Evolutionary conservation across 2,113 vertebrate species (phyloP).

Genomic region (Alosa alosa): DNA sequence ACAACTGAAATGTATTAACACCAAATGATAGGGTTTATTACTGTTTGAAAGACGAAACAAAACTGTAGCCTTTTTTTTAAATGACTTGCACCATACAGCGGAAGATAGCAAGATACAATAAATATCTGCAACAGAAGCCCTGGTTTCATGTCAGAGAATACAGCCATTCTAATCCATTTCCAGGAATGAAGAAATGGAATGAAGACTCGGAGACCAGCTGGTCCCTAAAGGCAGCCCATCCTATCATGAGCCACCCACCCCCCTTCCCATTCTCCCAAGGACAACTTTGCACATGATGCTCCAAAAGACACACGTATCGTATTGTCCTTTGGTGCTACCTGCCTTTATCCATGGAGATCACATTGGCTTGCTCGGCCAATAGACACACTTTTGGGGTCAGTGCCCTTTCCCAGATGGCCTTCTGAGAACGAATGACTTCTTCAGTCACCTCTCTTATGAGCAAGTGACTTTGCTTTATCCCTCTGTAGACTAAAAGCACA

Average conservation of each 20-base stretch:
- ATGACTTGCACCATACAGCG: constrained; percentile 15
- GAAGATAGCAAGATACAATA: constrained; percentile 15
- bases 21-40: constrained; percentile 4
- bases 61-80: neutral
- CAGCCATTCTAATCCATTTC: constrained; percentile 71
- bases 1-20: neutral
- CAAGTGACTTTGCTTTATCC: neutral
- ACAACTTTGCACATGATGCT: constrained; percentile 47
- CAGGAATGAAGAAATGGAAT: constrained; percentile 70
- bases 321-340: constrained; percentile 43
- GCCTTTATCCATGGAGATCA: constrained; percentile 45
- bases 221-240: constrained; percentile 45
- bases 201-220: constrained; percentile 65
- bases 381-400: neutral
- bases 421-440: neutral
- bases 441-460: constrained; percentile 7
- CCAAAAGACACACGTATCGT: constrained; percentile 37
- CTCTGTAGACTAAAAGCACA: constrained; percentile 9
- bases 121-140: constrained; percentile 59
- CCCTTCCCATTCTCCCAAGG: constrained; percentile 19
- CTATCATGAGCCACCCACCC: constrained; percentile 33
- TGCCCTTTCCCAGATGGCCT: neutral
- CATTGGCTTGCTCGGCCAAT: constrained; percentile 33
- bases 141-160: constrained; percentile 37
- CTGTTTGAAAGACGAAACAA: constrained; percentile 12